Conservation (phyloP, 2,797 vertebrate species). For the Amblyraja radiata region DNA sequence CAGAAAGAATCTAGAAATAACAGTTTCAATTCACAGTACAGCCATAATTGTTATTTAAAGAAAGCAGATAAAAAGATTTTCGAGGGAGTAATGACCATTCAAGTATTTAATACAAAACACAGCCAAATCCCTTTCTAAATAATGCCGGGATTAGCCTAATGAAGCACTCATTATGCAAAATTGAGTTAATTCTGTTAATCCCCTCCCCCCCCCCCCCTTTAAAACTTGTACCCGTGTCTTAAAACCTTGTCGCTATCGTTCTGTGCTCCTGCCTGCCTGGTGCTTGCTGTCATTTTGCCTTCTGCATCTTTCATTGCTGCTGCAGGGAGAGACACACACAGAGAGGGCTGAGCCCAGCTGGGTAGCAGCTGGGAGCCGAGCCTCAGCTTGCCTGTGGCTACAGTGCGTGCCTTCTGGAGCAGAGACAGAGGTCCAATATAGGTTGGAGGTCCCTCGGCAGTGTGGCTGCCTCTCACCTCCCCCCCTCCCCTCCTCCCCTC, state of each 20-base stretch:
- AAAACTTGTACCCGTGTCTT: neutral
- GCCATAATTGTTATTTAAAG: neutral
- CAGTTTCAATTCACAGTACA: neutral
- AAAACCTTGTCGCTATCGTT: neutral
- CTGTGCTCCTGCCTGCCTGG: neutral
- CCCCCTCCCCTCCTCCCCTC: too few relatives aligned
- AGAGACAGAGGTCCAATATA: too few relatives aligned
- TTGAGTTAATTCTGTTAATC: neutral
- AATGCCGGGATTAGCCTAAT: neutral
- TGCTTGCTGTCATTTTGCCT: neutral
- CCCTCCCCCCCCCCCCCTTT: neutral
- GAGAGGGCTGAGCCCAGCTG: too few relatives aligned
- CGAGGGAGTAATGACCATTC: neutral
- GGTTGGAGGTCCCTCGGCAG: too few relatives aligned
- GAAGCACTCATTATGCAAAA: conserved; percentile 3
- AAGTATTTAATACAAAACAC: neutral
- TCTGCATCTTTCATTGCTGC: neutral
- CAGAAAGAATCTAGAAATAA: neutral
- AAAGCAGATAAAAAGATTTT: neutral
- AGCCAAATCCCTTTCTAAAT: neutral
- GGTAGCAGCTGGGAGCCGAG: too few relatives aligned
- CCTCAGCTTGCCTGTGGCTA: too few relatives aligned
- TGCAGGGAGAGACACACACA: too few relatives aligned
- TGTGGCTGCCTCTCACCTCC: too few relatives aligned
- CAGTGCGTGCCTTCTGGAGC: too few relatives aligned